phyloP scores from a whole-genome alignment of 2,113 vertebrate genomes.

The Rhea pennata region DNA sequence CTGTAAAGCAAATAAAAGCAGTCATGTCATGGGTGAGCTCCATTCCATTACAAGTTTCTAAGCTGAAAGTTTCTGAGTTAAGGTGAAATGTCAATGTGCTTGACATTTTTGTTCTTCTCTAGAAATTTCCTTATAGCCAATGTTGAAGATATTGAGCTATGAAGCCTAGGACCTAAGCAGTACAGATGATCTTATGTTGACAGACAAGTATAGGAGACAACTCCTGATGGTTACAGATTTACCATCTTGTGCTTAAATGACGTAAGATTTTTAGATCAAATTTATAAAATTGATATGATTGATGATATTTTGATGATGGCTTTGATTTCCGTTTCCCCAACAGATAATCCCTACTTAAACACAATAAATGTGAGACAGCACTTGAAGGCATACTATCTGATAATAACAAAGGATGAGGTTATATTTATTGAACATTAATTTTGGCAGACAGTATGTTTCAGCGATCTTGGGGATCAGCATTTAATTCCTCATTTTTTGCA shows the following conservation, averaged over 20 bases:
- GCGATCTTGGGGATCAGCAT: not conserved
- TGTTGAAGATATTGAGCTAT: not conserved
- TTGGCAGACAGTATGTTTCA: not conserved
- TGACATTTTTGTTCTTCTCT: not conserved
- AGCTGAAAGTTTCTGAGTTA: not conserved
- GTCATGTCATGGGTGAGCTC: not conserved
- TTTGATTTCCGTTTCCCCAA: not conserved
- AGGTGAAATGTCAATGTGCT: not conserved
- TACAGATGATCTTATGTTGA: too few species aligned
- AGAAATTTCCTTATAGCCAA: not conserved
- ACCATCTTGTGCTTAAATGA: not conserved
- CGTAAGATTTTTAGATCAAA: not conserved
- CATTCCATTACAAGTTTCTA: not conserved
- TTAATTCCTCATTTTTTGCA: not conserved
- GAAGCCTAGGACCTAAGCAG: not conserved
- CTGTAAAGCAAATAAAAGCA: not conserved
- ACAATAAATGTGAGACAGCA: not conserved
- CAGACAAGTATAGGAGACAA: not conserved
- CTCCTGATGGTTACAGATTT: not conserved
- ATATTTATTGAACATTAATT: not conserved
- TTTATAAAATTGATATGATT: not conserved
- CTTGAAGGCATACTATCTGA: not conserved
- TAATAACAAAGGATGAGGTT: not conserved
- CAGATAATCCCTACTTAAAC: not conserved
- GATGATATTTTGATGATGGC: not conserved